Percentiles rank a stretch among this genome's conserved stretches.
Conservation (phyloP, 2,113 vertebrate species). For the Pomatorhinus ruficollis region DNA sequence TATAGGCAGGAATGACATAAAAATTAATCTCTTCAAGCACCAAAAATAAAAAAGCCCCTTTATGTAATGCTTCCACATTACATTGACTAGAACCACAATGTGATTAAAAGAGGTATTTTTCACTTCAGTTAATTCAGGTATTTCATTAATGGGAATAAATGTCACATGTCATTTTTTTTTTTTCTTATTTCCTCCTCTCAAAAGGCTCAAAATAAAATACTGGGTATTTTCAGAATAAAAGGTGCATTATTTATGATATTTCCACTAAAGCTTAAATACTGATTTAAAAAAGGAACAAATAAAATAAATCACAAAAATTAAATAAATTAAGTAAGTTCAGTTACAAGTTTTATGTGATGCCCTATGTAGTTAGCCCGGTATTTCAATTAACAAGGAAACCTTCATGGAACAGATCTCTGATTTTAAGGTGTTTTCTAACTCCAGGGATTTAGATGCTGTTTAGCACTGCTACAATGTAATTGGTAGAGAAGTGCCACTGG, state of each 20-base stretch:
- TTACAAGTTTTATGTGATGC: not conserved
- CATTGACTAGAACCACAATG: not conserved
- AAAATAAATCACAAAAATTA: not conserved
- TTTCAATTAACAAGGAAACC: not conserved
- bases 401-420: not conserved
- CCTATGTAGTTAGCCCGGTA: not conserved
- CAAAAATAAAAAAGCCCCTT: not conserved
- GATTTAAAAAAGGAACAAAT: not conserved
- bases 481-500: not conserved
- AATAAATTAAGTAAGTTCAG: not conserved
- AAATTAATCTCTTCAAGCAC: not conserved
- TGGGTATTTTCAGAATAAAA: not conserved
- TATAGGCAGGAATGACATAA: not conserved
- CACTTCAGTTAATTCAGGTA: not conserved
- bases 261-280: not conserved
- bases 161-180: not conserved
- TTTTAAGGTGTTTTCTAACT: not conserved
- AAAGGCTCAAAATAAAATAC: not conserved
- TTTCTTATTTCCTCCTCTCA: not conserved
- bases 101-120: not conserved
- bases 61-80: not conserved
- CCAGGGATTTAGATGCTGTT: not conserved
- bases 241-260: not conserved
- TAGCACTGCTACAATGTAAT: not conserved
- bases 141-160: not conserved